Evolutionary conservation across 2,113 vertebrate species (phyloP), one percentile per base, ranked within the genome.

Genomic region (Upupa epops): DNA sequence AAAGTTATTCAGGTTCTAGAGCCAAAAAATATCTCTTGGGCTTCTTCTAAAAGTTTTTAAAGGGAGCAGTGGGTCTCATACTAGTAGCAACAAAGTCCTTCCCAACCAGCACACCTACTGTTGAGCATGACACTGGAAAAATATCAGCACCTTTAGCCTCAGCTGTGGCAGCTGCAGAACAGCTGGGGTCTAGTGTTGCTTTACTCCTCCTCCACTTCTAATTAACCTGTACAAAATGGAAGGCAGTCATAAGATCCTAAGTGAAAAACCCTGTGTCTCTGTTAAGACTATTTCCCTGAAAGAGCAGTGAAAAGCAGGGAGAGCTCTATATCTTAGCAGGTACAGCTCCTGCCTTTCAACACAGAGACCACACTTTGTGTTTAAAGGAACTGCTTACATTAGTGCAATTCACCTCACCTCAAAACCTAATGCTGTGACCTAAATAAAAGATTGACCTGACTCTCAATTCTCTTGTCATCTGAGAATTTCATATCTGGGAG

Each of bases 341-440:
- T 83, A 77, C 36, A 60, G 68, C 48, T 83, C 82, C 51, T 73
- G 61, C 29, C 26, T 97, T 96, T 97, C 94, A 88, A 74, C 93
- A 71, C 87, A 31, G 5, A 93, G 90, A 86, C 92, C 84, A 20
- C 89, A 90, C 81, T 83, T 94, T 5, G 37, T 65, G 48, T 78
- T 92, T 88, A 73, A 95, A 96, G 58, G 64, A 85, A 32, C 15
- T 72, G 32, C 60, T 77, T 58, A 65, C 28, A 42, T 95, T 94
- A 87, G 73, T 90, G 92, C 59, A 88, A 8, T 59, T 48, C 6
- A n/a, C 80, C 59, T 91, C 68, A 45, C 36, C 69, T 91, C 76
- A 90, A 69, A 89, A 66, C 21, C 26, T 80, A 65, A 75, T 51
- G 24, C 9, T 37, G 11, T 45, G 37, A 29, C 36, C 61, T 87